Evolutionary conservation across 2,797 vertebrate species (phyloP).

Genomic region (Cyprinodon diabolis): DNA sequence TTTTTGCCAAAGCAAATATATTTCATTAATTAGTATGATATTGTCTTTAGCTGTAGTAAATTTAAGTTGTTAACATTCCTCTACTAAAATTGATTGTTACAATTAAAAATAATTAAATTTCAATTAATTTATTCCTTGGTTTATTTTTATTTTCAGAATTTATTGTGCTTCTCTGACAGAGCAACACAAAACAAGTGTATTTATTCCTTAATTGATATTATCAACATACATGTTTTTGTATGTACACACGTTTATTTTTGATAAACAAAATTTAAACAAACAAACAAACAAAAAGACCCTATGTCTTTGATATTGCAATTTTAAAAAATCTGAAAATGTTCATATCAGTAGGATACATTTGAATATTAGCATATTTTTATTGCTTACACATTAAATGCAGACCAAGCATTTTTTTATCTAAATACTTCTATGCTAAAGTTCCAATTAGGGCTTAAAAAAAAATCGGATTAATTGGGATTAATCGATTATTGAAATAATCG

Average conservation of each 20-base stretch:
- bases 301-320: background rate
- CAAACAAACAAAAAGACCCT: slow-evolving; percentile 12
- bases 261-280: background rate
- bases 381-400: background rate
- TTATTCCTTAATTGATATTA: background rate
- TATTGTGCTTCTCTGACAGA: background rate
- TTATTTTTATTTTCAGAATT: background rate
- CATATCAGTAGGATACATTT: no score
- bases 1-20: slow-evolving; percentile 23
- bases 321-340: no score
- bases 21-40: background rate
- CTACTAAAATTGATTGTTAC: background rate
- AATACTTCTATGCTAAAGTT: no score
- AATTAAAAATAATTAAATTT: no score
- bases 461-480: no score
- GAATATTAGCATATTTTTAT: no score
- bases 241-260: background rate
- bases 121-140: background rate
- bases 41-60: background rate
- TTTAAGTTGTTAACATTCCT: background rate
- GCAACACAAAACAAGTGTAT: background rate
- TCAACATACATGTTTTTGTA: background rate
- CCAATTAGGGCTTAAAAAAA: no score
- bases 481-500: no score
- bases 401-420: background rate